Conservation (phyloP, 2,113 vertebrate genomes). For the Embiotoca jacksoni region DNA sequence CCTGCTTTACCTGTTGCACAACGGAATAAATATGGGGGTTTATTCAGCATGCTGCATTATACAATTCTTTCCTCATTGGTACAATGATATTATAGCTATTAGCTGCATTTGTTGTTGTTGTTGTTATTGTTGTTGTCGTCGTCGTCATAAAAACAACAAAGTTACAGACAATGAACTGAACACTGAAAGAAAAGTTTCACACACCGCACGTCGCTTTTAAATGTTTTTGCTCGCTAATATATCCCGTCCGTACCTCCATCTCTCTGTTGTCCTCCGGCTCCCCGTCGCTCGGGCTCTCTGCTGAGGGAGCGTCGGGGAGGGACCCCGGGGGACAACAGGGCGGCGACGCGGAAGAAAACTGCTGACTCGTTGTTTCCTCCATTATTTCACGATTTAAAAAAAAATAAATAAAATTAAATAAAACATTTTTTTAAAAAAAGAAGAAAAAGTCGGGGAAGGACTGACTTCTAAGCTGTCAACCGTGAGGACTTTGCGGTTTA, state of each 20-base stretch:
- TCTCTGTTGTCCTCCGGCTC: slow-evolving; percentile 20
- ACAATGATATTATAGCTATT: too few species aligned
- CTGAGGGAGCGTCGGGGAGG: neutral
- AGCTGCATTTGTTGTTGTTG: too few species aligned
- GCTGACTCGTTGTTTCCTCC: neutral
- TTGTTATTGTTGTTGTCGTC: too few species aligned
- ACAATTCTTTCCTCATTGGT: too few species aligned
- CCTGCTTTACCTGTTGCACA: slow-evolving; percentile 66
- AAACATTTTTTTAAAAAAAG: neutral
- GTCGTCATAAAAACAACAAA: too few species aligned
- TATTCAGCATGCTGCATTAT: neutral
- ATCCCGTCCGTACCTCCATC: slow-evolving; percentile 66
- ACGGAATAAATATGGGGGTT: slow-evolving; percentile 28
- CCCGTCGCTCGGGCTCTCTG: slow-evolving; percentile 4
- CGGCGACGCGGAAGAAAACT: neutral
- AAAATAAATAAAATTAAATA: neutral
- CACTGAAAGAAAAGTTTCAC: neutral
- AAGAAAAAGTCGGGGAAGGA: neutral
- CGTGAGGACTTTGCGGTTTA: neutral
- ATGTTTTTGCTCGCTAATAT: neutral
- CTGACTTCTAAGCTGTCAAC: neutral
- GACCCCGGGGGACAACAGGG: slow-evolving; percentile 18
- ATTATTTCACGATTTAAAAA: slow-evolving; percentile 11
- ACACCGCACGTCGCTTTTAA: neutral
- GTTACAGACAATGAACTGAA: too few species aligned